phyloP scores from a whole-genome alignment of 2,113 vertebrate species.

The Eretmochelys imbricata region DNA sequence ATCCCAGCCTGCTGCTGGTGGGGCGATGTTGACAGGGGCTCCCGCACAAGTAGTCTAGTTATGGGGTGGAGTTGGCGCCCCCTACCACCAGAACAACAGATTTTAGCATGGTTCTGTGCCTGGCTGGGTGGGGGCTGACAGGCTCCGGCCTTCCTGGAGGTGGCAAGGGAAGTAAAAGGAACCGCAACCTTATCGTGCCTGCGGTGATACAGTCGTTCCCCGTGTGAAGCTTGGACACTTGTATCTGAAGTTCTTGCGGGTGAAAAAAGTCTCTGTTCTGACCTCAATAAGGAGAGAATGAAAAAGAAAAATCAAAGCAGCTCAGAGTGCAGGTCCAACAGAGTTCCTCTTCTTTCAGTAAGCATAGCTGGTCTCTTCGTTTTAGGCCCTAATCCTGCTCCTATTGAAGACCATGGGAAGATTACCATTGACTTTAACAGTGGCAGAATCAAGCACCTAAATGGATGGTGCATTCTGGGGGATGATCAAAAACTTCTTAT shows the following conservation, averaged over 20 bases:
- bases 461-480: neutral
- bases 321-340: neutral
- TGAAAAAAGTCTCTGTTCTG: neutral
- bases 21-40: neutral
- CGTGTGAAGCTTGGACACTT: neutral
- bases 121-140: neutral
- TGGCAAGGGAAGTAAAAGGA: neutral
- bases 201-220: neutral
- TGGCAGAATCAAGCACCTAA: neutral
- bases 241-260: neutral
- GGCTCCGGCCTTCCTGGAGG: neutral
- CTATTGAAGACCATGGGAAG: neutral
- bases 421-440: neutral
- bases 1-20: neutral
- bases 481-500: fast-evolving
- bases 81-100: neutral
- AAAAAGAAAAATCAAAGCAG: neutral
- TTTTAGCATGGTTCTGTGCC: neutral
- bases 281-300: neutral
- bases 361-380: neutral
- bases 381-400: neutral
- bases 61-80: neutral
- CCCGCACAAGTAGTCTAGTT: neutral
- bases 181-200: neutral
- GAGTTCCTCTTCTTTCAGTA: neutral